phyloP scores from a whole-genome alignment of 2,888 invertebrate genomes.

The Drosophila diplacantha region DNA sequence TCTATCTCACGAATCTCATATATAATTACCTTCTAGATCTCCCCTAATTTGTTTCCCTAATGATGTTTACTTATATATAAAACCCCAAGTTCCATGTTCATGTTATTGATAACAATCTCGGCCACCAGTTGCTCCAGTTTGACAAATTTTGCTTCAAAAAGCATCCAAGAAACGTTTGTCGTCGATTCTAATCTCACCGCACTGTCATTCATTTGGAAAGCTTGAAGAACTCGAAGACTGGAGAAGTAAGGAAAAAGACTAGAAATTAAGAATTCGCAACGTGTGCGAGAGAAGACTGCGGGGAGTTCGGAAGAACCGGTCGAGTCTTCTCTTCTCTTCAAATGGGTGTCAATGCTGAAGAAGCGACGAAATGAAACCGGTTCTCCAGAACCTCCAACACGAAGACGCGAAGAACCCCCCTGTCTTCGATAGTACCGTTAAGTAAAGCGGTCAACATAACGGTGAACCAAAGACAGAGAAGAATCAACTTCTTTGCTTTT shows the following conservation, averaged over 20 bases:
- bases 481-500: conserved; percentile 23
- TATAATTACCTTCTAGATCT: not conserved
- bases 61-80: conserved; percentile 1
- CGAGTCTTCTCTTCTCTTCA: conserved; percentile 14
- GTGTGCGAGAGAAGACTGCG: conserved; percentile 9
- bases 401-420: not conserved
- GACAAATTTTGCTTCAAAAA: conserved; percentile 23
- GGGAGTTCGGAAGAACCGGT: conserved; percentile 31
- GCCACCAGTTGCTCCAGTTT: conserved; percentile 21
- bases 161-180: conserved; percentile 4
- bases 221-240: conserved; percentile 6
- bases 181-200: conserved; percentile 8
- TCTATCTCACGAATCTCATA: not conserved
- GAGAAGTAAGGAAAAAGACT: not conserved
- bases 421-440: conserved; percentile 54
- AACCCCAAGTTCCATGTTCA: conserved; percentile 1
- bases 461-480: conserved; percentile 44
- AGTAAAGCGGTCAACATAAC: conserved; percentile 67
- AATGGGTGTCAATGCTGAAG: conserved; percentile 44
- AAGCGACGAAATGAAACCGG: conserved; percentile 41
- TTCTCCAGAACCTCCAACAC: conserved; percentile 23
- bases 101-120: not conserved
- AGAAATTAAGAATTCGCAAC: conserved; percentile 30
- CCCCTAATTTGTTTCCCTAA: conserved; percentile 2
- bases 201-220: conserved; percentile 36